Conservation (phyloP, 2,888 invertebrate genomes). For the Caradrina clavipalpis region DNA sequence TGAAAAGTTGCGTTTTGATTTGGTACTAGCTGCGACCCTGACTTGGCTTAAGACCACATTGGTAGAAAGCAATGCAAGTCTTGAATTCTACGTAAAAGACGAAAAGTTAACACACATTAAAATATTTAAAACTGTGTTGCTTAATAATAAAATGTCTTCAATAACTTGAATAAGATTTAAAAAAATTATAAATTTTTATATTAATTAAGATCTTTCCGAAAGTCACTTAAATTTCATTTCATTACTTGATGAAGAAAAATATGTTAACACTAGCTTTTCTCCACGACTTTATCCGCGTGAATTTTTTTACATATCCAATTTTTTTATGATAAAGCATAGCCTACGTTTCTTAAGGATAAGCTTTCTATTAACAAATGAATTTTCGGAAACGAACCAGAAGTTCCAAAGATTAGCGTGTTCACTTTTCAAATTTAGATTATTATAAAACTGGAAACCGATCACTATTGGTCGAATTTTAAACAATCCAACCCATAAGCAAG, state of each 20-base stretch:
- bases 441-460: neutral
- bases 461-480: neutral
- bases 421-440: neutral
- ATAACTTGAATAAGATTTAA: no score
- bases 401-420: no score
- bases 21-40: neutral
- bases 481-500: neutral
- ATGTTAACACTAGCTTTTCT: neutral
- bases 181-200: neutral
- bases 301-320: neutral
- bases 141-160: neutral
- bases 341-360: no score
- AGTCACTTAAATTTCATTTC: neutral
- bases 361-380: neutral
- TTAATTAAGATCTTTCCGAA: neutral
- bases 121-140: neutral
- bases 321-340: neutral
- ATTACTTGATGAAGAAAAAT: neutral
- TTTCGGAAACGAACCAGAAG: no score
- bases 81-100: neutral
- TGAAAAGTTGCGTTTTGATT: slow-evolving; percentile 16
- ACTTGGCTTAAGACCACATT: neutral
- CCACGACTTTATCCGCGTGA: no score
- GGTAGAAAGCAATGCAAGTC: neutral
- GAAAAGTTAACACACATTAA: neutral